Evolutionary conservation across 2,797 vertebrate genomes (phyloP).

Genomic region (Lycodopsis pacificus): DNA sequence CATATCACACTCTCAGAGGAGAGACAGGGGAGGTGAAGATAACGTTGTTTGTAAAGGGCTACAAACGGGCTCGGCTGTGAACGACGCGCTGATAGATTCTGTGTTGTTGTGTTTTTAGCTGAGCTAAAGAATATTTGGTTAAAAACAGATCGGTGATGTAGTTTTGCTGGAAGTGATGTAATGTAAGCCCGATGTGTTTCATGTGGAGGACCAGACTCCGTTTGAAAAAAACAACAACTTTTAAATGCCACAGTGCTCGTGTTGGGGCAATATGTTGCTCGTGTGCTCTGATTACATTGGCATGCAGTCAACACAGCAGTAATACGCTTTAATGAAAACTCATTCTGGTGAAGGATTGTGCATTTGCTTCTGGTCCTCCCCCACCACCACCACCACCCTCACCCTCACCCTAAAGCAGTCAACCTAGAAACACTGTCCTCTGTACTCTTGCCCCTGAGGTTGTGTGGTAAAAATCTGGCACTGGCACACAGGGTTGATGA

Average conservation of each 20-base stretch:
- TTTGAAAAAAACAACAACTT: not conserved
- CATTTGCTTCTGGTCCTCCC: not conserved
- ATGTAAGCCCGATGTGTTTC: not conserved
- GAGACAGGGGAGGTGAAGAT: not conserved
- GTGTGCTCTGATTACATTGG: not conserved
- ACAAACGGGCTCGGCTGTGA: not conserved
- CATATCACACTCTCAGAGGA: not conserved
- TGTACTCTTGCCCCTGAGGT: conserved; percentile 24
- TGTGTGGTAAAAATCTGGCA: conserved; percentile 46
- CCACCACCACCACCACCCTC: not conserved
- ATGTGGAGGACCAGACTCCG: no score
- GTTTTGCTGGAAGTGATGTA: not conserved
- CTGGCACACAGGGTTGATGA: conserved; percentile 25
- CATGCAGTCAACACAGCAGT: not conserved
- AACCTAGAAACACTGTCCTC: not conserved
- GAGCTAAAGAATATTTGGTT: not conserved
- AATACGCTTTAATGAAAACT: not conserved
- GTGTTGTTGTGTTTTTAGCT: no score
- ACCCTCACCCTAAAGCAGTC: not conserved
- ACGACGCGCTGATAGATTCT: no score
- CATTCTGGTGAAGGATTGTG: not conserved
- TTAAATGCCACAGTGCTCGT: not conserved
- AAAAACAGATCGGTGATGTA: not conserved
- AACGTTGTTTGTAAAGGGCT: not conserved
- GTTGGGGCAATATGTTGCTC: not conserved